Evolutionary conservation across 2,797 vertebrate genomes (phyloP).

Genomic region (Dallia pectoralis): DNA sequence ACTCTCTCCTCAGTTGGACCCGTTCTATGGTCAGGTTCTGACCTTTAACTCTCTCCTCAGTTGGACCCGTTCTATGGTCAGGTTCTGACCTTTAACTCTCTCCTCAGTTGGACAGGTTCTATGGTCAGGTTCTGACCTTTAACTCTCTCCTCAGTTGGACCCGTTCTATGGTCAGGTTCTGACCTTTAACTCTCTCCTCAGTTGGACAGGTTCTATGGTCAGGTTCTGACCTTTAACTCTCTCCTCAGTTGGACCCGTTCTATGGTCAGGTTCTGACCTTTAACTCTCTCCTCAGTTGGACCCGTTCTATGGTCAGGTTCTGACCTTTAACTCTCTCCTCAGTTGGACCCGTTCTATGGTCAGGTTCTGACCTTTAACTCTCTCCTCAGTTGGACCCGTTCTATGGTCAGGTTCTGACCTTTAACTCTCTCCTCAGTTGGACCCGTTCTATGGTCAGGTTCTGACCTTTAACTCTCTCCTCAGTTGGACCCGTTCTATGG

Average conservation of each 20-base stretch:
- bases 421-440: slow-evolving; percentile 70
- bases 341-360: slow-evolving; percentile 88
- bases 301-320: slow-evolving; percentile 75
- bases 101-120: slow-evolving; percentile 84
- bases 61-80: slow-evolving; percentile 83
- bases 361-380: neutral
- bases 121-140: slow-evolving; percentile 47
- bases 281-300: slow-evolving; percentile 73
- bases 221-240: neutral
- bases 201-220: slow-evolving; percentile 85
- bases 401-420: slow-evolving; percentile 56
- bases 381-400: slow-evolving; percentile 83
- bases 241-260: slow-evolving; percentile 83
- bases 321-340: neutral
- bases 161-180: slow-evolving; percentile 75
- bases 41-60: slow-evolving; percentile 57
- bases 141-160: slow-evolving; percentile 73
- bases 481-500: slow-evolving; percentile 88
- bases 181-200: slow-evolving; percentile 43
- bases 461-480: neutral
- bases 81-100: neutral
- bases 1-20: slow-evolving; percentile 75
- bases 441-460: slow-evolving; percentile 77
- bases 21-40: slow-evolving; percentile 73
- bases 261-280: slow-evolving; percentile 54